Base-by-base conservation (phyloP, 2,113 vertebrate genomes). In the Nothocercus julius region DNA sequence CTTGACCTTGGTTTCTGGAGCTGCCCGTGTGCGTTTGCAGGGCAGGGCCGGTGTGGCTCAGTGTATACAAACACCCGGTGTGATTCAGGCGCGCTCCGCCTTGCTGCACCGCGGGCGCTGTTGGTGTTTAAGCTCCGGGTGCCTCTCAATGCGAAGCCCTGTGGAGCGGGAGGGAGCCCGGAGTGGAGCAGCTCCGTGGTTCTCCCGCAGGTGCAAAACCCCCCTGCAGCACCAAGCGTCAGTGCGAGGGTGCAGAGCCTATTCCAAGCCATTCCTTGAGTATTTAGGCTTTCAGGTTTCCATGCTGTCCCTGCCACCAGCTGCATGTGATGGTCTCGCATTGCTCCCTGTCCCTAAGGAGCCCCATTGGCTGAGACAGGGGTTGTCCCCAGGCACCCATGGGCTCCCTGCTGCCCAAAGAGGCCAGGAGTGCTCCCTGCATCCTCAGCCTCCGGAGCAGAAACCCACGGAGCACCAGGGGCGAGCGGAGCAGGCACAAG, bases 11-110 rank as follows among this genome's bases (percentile, higher is more conserved):
- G 36, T 19, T 59, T 11, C 61, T 7, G 8, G 49, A 4, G 47
- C 72, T 9, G 1, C 1, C 4, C 63, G 19, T 13, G 85, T 32
- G 53, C 19, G 0, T 73, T 76, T 76, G 53, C 82, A 75, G 83
- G 51, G 68, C n/a, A 1, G 2, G 58, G 53, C n/a, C 8, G 0
- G 9, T 1, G 1, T 0, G 16, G 47, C 28, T 56, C 28, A 5
- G 15, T 56, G 28, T 32, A 5, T 56, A 18, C 17, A 56, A 32
- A 56, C 54, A 32, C 9, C 9, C 30, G 0, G 7, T 0, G 22
- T 11, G 68, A 14, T 34, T 85, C 0, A 0, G 3, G n/a, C 4
- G 12, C 2, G 49, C 78, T 5, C 44, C 32, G 63, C 61, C 49
- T 58, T 8, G 66, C 92, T n/a, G 85, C 67, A 0, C 44, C 0